A percentile compares a stretch with the other conserved stretches of the same genome.
phyloP scores from a whole-genome alignment of 2,113 vertebrate genomes.

The Phylloscopus trochilus region DNA sequence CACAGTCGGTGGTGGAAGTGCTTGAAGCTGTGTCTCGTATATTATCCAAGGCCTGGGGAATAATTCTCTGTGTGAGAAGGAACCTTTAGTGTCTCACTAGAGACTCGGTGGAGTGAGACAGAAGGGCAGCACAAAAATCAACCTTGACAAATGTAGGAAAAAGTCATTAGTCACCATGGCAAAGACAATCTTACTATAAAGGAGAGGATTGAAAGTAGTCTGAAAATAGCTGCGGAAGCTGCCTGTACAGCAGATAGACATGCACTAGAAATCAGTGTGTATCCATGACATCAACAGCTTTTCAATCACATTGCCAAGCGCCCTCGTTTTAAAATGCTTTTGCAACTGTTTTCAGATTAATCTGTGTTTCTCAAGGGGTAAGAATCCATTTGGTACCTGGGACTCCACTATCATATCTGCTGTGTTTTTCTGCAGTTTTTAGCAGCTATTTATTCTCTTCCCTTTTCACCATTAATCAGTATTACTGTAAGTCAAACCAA shows the following conservation, averaged over 20 bases:
- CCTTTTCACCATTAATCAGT: neutral
- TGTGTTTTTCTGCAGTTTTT: neutral
- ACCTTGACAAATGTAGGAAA: neutral
- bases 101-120: neutral
- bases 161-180: neutral
- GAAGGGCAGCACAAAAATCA: neutral
- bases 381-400: neutral
- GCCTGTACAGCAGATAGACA: neutral
- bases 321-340: neutral
- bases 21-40: neutral
- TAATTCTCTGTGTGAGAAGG: neutral
- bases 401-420: neutral
- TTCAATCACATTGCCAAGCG: neutral
- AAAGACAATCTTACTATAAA: neutral
- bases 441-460: neutral
- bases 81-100: neutral
- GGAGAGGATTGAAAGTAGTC: neutral
- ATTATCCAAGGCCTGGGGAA: neutral
- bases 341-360: neutral
- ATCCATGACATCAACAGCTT: neutral
- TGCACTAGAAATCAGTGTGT: neutral
- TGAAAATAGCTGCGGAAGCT: neutral
- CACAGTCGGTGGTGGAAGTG: neutral
- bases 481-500: neutral
- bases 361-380: neutral